Base-by-base conservation (phyloP, 2,113 vertebrate genomes). In the Phasianus colchicus region DNA sequence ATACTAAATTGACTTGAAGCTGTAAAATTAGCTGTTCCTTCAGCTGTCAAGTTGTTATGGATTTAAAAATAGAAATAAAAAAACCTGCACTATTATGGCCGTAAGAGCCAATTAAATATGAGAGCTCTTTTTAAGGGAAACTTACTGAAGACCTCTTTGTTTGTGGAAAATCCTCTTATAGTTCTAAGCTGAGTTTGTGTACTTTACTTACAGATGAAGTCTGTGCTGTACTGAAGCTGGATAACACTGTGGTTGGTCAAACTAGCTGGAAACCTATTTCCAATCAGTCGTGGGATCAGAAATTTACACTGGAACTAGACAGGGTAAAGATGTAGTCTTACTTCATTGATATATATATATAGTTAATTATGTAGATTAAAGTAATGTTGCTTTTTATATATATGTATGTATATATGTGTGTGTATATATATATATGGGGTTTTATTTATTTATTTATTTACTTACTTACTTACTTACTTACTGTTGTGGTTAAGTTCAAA, bases 211-310 rank as follows among this genome's bases (percentile, higher is more conserved):
- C 97, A 99, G 99, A 99, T 98, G 99, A 99, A 97, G 99, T 99
- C 95, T 98, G 99, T 84, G 99, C 99, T 34, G 99, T 99, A 86
- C 97, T 99, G 98, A 99, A 99, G 98, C 97, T 99, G 97, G 99
- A 99, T 98, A 99, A 99, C 98, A 99, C 99, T 34, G 99, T 99
- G 48, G 99, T 99, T 93, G 99, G 98, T 93, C 99, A 99, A 93
- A 99, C 99, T 5, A 98, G 98, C 98, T 99, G 99, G 99, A 99
- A 98, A 96, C 98, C 99, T 3, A 98, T 99, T 98, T 99, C 99
- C 85, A 99, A 99, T 98, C 99, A 99, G 97, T 98, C 99, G 52
- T 99, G 99, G 99, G 99, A 99, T 97, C 99, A 99, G 97, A 99
- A 99, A 97, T 99, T 99, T 98, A 99, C 99, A 95, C 98, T 99